These are phyloP conservation scores for Phoenicopterus ruber DNA, from an alignment of 2,113 vertebrate species.

Conservation along the genomic window DNA sequence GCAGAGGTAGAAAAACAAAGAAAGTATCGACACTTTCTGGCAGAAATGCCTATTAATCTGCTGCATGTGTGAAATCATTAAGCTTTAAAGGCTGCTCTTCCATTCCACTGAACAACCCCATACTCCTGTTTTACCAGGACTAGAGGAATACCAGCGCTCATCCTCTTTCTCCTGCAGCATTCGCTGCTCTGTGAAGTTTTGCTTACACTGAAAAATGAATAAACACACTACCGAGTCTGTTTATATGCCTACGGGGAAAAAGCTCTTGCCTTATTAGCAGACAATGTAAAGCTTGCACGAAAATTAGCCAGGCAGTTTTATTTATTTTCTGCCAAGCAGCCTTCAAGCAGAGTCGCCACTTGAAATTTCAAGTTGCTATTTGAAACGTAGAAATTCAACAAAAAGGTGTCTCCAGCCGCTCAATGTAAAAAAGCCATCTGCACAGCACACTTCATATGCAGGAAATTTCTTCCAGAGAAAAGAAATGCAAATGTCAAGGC, in stretches of 20 bases:
- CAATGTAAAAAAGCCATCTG: background rate
- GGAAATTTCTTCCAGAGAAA: background rate
- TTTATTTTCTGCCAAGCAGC: background rate
- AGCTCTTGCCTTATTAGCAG: background rate
- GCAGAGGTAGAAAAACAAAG: background rate
- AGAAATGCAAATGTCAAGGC: background rate
- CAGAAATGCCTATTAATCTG: background rate
- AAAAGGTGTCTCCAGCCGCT: background rate
- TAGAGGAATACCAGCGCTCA: background rate
- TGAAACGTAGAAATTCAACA: background rate
- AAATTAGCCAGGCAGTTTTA: background rate
- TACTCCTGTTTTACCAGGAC: background rate
- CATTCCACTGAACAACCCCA: background rate
- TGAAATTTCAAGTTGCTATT: background rate
- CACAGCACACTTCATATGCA: background rate
- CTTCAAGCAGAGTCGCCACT: background rate
- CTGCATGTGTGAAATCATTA: background rate
- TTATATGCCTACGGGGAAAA: background rate
- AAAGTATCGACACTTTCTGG: background rate
- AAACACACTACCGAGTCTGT: background rate
- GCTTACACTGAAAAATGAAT: background rate
- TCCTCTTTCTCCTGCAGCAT: background rate
- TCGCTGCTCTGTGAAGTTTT: background rate
- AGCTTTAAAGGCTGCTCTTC: background rate
- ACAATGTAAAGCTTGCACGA: background rate